These are phyloP conservation scores for Felis catus DNA, from an alignment of 2,113 vertebrate species.

Conservation along the genomic window F.catus_Fca126_mat1.0 CM031424.1:17364001-17364500, in stretches of 20 bases:
- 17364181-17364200: no score
- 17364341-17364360: neutral
- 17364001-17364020: no score
- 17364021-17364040: no score
- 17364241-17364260: neutral
- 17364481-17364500: neutral
- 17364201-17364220: neutral
- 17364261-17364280: neutral
- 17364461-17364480: neutral
- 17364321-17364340: neutral
- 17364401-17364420: neutral
- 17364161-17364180: no score
- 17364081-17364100: no score
- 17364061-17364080: no score
- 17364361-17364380: neutral
- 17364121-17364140: no score
- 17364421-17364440: neutral
- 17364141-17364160: no score
- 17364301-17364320: neutral
- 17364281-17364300: neutral
- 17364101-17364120: no score
- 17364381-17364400: neutral
- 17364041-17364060: no score
- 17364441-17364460: neutral
- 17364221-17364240: neutral